phyloP scores from a whole-genome alignment of 2,888 invertebrate genomes.

The Zelleria hepariella region DNA sequence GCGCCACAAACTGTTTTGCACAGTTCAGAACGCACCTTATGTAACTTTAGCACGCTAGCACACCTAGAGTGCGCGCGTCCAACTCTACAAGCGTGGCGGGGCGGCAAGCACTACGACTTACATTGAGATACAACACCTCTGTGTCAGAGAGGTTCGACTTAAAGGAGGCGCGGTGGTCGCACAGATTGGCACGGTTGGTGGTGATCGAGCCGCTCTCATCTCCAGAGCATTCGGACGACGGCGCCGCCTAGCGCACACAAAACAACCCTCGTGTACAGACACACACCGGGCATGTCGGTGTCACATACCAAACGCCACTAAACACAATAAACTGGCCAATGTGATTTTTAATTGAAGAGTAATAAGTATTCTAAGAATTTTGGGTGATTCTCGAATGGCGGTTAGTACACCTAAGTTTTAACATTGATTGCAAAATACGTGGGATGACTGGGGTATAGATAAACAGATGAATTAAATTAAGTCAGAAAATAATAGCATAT shows the following conservation, averaged over 20 bases:
- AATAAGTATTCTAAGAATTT: conserved; percentile 5
- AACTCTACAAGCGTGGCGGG: background rate
- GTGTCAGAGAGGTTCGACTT: conserved; percentile 95
- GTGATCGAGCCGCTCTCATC: conserved; percentile 86
- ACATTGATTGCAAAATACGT: background rate
- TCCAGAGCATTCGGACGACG: conserved; percentile 74
- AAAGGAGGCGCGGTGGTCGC: conserved; percentile 82
- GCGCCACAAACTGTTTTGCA: too few species aligned
- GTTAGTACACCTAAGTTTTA: background rate
- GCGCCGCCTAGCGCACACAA: conserved; percentile 70
- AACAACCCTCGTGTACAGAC: conserved; percentile 20
- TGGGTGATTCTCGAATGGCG: background rate
- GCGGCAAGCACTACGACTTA: conserved; percentile 69
- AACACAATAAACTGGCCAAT: conserved; percentile 5
- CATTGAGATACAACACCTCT: conserved; percentile 91
- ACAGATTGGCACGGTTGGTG: conserved; percentile 81
- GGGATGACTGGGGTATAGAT: background rate
- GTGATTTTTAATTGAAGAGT: conserved; percentile 6
- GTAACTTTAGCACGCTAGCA: background rate
- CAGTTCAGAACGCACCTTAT: background rate
- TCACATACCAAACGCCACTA: conserved; percentile 6
- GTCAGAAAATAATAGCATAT: background rate
- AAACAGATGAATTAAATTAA: background rate
- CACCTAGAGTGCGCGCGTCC: background rate
- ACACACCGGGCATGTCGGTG: conserved; percentile 3